These are phyloP conservation scores for Uloborus diversus DNA, from an alignment of 1,140 invertebrate genomes.

Conservation along the genomic window DNA sequence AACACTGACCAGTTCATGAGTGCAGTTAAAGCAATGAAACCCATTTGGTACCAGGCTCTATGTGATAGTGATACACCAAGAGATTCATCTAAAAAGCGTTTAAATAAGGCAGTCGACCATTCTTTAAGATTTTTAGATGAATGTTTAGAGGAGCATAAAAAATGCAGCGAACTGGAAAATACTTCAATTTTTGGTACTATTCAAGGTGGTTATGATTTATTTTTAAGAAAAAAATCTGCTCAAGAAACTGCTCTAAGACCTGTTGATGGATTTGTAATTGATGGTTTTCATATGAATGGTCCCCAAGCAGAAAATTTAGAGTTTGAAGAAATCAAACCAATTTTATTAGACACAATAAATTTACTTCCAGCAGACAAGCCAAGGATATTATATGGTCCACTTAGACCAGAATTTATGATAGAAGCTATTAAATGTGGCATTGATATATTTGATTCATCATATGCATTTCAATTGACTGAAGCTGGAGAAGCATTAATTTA, in stretches of 20 bases:
- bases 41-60: conserved; percentile 80
- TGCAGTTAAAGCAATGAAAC: conserved; percentile 77
- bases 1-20: conserved; percentile 76
- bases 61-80: conserved; percentile 82
- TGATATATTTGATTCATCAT: conserved; percentile 85
- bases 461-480: conserved; percentile 73
- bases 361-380: conserved; percentile 74
- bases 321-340: conserved; percentile 69
- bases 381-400: conserved; percentile 74
- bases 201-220: conserved; percentile 76
- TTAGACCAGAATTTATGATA: conserved; percentile 74
- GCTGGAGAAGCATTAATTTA: conserved; percentile 72
- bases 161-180: conserved; percentile 61
- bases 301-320: conserved; percentile 70
- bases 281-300: conserved; percentile 81
- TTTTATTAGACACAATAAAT: conserved; percentile 72
- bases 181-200: conserved; percentile 74
- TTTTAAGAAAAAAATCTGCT: conserved; percentile 67
- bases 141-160: conserved; percentile 60
- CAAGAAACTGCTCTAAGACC: conserved; percentile 70
- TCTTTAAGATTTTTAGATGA: conserved; percentile 60
- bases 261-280: conserved; percentile 76
- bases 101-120: conserved; percentile 71
- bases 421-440: conserved; percentile 75
- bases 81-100: conserved; percentile 74